phyloP scores from a whole-genome alignment of 2,888 invertebrate genomes.

The Crossocerus cetratus region DNA sequence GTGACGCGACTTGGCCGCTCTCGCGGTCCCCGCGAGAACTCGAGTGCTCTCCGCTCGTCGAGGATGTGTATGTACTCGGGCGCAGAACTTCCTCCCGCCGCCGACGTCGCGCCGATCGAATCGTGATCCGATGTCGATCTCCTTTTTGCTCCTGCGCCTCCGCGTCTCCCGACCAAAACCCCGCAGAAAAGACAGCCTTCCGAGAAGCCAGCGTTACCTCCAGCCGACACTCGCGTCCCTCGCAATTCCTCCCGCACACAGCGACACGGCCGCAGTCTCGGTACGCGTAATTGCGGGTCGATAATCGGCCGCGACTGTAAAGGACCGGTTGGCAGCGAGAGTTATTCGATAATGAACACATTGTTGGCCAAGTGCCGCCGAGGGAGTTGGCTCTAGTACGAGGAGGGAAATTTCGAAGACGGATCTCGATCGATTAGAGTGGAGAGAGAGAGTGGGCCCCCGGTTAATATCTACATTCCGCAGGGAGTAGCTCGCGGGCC shows the following conservation, averaged over 20 bases:
- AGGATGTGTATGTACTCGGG: constrained; percentile 38
- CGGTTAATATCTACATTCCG: constrained; percentile 41
- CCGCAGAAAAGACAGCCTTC: constrained; percentile 10
- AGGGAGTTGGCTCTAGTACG: neutral
- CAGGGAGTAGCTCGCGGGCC: constrained; percentile 15
- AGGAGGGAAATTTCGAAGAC: neutral
- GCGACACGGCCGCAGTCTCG: neutral
- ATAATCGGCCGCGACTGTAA: too few species aligned
- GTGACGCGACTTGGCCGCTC: constrained; percentile 15
- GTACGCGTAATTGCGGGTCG: too few species aligned
- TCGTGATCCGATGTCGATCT: constrained; percentile 45
- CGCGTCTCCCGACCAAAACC: constrained; percentile 32
- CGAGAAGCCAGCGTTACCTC: constrained; percentile 12
- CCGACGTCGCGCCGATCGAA: constrained; percentile 46
- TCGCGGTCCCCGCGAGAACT: neutral
- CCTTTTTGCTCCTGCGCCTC: constrained; percentile 36
- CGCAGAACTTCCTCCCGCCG: constrained; percentile 26
- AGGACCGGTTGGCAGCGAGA: too few species aligned
- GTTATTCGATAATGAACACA: too few species aligned
- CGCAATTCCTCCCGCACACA: constrained; percentile 1
- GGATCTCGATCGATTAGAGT: neutral
- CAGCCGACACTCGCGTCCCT: neutral
- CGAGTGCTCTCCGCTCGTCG: constrained; percentile 6
- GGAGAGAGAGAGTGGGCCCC: constrained; percentile 4
- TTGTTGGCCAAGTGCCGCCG: too few species aligned